Conservation (phyloP, 2,113 vertebrate species). For the Pelvicachromis taeniatus region DNA sequence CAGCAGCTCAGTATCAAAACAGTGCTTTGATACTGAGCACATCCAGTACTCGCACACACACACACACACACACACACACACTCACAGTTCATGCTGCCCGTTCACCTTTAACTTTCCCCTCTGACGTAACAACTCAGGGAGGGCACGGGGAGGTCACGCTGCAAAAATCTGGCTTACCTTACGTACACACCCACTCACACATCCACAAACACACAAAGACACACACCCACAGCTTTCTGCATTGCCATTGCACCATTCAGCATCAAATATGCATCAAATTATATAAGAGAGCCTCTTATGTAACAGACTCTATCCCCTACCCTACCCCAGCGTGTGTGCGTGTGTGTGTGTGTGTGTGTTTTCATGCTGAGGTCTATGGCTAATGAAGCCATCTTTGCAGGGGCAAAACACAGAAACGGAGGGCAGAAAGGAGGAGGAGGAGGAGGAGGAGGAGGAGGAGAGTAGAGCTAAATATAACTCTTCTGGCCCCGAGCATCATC, state of each 20-base stretch:
- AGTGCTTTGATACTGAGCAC: not conserved
- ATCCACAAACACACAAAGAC: not conserved
- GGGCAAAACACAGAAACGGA: conserved; percentile 41
- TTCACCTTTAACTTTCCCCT: conserved; percentile 7
- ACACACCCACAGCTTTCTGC: not conserved
- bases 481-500: not conserved
- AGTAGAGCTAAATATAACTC: not conserved
- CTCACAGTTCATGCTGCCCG: not conserved
- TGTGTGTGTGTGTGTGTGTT: conserved; percentile 10
- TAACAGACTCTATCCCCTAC: conserved; percentile 51
- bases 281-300: conserved; percentile 66
- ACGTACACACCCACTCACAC: conserved; percentile 1
- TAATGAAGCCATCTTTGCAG: conserved; percentile 62
- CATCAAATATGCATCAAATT: conserved; percentile 73
- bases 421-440: not conserved
- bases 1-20: not conserved
- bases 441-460: not conserved
- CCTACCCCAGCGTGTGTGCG: not conserved
- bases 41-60: not conserved
- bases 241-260: conserved; percentile 10
- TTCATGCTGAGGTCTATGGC: conserved; percentile 37
- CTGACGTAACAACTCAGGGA: conserved; percentile 25
- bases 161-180: conserved; percentile 5
- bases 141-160: not conserved
- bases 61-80: not conserved